Evolutionary conservation across 2,888 invertebrate species (phyloP).

Genomic region (Euzophera pinguis): DNA sequence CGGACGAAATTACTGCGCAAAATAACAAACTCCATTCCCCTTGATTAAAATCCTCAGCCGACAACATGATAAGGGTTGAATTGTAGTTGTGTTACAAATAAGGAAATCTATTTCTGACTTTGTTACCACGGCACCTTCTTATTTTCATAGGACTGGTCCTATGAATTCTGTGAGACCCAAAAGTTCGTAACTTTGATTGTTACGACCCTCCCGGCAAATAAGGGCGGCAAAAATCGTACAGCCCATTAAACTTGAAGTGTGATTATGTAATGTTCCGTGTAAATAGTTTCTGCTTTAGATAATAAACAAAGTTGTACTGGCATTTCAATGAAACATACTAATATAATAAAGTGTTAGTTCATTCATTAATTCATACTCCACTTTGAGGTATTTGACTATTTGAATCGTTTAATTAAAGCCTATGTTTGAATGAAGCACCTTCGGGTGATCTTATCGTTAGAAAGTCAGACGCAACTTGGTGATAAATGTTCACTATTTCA

Average conservation of each 20-base stretch:
- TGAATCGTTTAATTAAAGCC: too few relatives aligned
- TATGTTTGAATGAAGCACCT: too few relatives aligned
- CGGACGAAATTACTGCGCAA: neutral
- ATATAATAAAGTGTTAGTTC: too few relatives aligned
- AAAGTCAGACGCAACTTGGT: too few relatives aligned
- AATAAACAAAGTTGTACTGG: too few relatives aligned
- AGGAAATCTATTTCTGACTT: neutral
- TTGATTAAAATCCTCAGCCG: constrained; percentile 2
- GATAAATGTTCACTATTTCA: too few relatives aligned
- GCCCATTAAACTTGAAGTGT: neutral
- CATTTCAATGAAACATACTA: too few relatives aligned
- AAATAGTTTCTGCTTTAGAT: too few relatives aligned
- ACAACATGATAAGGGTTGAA: neutral
- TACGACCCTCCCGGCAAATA: constrained; percentile 7
- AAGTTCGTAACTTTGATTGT: constrained; percentile 40
- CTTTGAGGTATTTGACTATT: too few relatives aligned
- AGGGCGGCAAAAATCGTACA: constrained; percentile 7
- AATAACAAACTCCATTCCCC: neutral
- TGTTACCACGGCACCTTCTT: constrained; percentile 7
- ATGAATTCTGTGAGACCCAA: constrained; percentile 37
- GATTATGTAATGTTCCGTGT: neutral
- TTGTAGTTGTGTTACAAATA: neutral
- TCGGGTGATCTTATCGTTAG: too few relatives aligned
- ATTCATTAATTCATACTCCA: too few relatives aligned
- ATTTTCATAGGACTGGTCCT: constrained; percentile 14